phyloP scores from a whole-genome alignment of 30 jellyfish, hydroid and myxozoan genomes.

The Turritopsis rubra region DNA sequence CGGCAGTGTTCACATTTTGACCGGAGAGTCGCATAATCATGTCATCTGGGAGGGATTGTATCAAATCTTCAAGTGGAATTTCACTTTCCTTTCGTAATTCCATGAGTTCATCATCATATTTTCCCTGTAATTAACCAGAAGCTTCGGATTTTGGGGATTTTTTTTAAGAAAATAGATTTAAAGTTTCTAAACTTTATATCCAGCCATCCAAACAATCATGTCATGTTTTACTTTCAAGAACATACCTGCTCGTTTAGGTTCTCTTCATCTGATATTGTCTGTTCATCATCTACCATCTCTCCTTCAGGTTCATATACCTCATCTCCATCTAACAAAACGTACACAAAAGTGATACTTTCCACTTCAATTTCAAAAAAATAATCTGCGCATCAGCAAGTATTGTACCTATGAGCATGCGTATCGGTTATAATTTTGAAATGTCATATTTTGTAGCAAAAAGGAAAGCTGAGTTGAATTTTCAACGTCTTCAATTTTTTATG shows the following conservation, averaged over 20 bases:
- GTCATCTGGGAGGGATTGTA: slow-evolving; percentile 62
- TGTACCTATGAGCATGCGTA: too few relatives aligned
- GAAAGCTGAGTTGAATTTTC: not conserved
- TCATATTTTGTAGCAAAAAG: not conserved
- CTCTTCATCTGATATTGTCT: slow-evolving; percentile 66
- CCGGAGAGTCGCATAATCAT: slow-evolving; percentile 51
- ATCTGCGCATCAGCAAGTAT: not conserved
- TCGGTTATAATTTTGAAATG: too few relatives aligned
- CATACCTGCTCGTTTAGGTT: slow-evolving; percentile 40
- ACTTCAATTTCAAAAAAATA: not conserved
- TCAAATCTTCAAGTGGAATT: slow-evolving; percentile 79
- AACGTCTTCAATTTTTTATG: not conserved
- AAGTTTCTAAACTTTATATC: too few relatives aligned
- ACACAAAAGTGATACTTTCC: not conserved
- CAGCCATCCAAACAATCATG: too few relatives aligned
- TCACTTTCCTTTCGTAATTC: slow-evolving; percentile 82
- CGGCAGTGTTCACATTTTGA: slow-evolving; percentile 15
- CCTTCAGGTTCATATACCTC: slow-evolving; percentile 69
- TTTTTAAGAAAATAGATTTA: too few relatives aligned
- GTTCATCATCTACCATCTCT: slow-evolving; percentile 66
- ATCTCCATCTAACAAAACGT: slow-evolving; percentile 43
- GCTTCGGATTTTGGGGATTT: too few relatives aligned
- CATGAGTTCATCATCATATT: slow-evolving; percentile 65
- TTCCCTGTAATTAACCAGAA: slow-evolving; percentile 26
- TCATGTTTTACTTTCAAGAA: too few relatives aligned